Percentiles rank a stretch among this genome's conserved stretches.
These are phyloP conservation scores for Papilio dardanus DNA, from an alignment of 1,140 invertebrate species.

Conservation along the genomic window DNA sequence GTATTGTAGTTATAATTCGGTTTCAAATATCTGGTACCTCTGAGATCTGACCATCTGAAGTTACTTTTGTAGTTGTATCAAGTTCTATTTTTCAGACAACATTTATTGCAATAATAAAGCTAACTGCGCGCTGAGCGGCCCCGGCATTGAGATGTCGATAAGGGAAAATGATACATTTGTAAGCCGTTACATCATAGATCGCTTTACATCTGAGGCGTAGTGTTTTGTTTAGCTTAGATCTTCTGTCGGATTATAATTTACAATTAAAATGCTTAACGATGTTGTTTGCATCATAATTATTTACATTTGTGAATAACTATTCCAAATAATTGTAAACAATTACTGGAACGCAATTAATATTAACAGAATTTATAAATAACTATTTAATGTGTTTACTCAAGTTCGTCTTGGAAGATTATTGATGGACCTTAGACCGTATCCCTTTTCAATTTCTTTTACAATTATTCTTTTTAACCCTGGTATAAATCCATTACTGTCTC, in stretches of 20 bases:
- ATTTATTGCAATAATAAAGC: constrained; percentile 29
- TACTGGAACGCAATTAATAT: too few species aligned
- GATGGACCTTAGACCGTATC: too few species aligned
- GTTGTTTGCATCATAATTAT: too few species aligned
- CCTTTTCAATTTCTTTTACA: too few species aligned
- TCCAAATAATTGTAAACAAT: too few species aligned
- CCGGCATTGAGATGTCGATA: constrained; percentile 60
- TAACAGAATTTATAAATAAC: too few species aligned
- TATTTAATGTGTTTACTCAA: too few species aligned
- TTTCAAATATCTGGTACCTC: not conserved
- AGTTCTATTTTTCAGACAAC: not conserved
- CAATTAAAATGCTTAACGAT: not conserved
- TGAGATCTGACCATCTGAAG: not conserved
- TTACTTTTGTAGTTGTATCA: not conserved
- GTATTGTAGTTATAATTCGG: not conserved
- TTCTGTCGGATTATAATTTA: not conserved
- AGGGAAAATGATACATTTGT: constrained; percentile 57
- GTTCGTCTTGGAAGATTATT: too few species aligned
- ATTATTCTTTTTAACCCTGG: not conserved
- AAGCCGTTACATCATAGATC: constrained; percentile 49
- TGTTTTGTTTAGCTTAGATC: too few species aligned
- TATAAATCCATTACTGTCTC: not conserved
- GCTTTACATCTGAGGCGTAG: constrained; percentile 37
- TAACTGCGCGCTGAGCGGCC: constrained; percentile 48
- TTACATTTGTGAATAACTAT: too few species aligned